These are phyloP conservation scores for Spermophilus dauricus DNA, from an alignment of 2,113 vertebrate species.

Conservation along the genomic window DNA sequence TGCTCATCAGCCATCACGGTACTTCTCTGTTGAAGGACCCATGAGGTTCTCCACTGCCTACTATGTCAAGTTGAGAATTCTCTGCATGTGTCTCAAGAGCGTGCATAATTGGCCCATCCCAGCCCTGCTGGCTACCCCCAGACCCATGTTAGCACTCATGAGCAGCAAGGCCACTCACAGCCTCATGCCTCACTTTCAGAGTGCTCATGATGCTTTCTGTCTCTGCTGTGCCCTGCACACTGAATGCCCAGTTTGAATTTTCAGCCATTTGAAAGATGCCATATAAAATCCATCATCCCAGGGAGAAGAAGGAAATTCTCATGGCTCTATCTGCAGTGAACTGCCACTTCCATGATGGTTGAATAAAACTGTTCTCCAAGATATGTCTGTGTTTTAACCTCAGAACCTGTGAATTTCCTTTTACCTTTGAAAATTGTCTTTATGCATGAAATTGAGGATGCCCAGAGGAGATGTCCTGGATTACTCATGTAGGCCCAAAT, in stretches of 20 bases:
- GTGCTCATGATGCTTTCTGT: slow-evolving; percentile 10
- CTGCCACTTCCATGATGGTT: neutral
- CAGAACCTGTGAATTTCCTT: neutral
- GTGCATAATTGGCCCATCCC: neutral
- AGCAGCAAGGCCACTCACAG: neutral
- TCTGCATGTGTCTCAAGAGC: neutral
- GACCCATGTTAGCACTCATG: neutral
- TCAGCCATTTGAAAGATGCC: neutral
- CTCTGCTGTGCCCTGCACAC: neutral
- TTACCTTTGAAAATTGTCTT: slow-evolving; percentile 18
- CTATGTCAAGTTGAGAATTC: neutral
- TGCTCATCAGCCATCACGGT: neutral
- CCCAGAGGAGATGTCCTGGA: neutral
- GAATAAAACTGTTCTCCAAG: neutral
- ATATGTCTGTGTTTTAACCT: neutral
- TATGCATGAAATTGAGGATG: neutral
- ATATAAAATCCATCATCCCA: neutral
- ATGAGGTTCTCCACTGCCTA: neutral
- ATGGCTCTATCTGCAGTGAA: neutral
- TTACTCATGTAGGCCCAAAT: neutral
- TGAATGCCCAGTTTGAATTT: slow-evolving; percentile 17
- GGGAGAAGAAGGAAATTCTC: neutral
- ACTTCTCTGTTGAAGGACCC: slow-evolving; percentile 14
- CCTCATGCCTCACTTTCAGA: slow-evolving; percentile 52
- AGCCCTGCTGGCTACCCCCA: slow-evolving; percentile 32